Conservation (phyloP, 2,797 vertebrate species). For the Hydrocynus forskahlii region DNA sequence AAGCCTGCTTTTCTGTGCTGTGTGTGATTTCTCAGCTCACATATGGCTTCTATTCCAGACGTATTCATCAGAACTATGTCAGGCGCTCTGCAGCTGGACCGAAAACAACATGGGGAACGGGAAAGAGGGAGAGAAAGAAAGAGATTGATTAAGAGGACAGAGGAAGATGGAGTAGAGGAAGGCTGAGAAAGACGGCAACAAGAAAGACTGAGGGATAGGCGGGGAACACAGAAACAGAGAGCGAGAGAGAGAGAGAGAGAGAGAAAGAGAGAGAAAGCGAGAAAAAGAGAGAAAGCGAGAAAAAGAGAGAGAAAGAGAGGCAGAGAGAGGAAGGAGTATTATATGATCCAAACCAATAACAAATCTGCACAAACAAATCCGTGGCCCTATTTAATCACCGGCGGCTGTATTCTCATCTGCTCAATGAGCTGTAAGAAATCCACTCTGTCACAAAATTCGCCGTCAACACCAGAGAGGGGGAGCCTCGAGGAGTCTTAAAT, state of each 20-base stretch:
- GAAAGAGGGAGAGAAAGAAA: constrained; percentile 29
- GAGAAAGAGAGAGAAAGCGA: not conserved
- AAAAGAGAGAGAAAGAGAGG: too few relatives aligned
- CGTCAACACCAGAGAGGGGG: constrained; percentile 34
- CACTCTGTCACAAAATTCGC: constrained; percentile 41
- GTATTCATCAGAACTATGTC: constrained; percentile 56
- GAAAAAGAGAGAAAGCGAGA: too few relatives aligned
- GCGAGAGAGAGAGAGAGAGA: constrained; percentile 12
- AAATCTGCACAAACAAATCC: constrained; percentile 45
- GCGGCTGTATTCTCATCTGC: constrained; percentile 48
- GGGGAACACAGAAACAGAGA: not conserved
- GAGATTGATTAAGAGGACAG: constrained; percentile 10
- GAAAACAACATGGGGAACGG: constrained; percentile 24
- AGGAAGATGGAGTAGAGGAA: not conserved
- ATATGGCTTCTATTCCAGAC: constrained; percentile 60
- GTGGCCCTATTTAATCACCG: constrained; percentile 39
- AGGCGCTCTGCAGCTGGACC: constrained; percentile 52
- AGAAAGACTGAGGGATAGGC: not conserved
- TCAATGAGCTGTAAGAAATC: constrained; percentile 52
- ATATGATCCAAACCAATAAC: constrained; percentile 37
- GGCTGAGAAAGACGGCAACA: not conserved
- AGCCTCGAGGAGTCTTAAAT: constrained; percentile 47
- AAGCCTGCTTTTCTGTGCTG: constrained; percentile 49
- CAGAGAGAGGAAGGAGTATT: not conserved
- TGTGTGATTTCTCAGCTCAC: constrained; percentile 49